phyloP scores from a whole-genome alignment of 2,113 vertebrate genomes.

The Sterrhoptilus dennistouni region DNA sequence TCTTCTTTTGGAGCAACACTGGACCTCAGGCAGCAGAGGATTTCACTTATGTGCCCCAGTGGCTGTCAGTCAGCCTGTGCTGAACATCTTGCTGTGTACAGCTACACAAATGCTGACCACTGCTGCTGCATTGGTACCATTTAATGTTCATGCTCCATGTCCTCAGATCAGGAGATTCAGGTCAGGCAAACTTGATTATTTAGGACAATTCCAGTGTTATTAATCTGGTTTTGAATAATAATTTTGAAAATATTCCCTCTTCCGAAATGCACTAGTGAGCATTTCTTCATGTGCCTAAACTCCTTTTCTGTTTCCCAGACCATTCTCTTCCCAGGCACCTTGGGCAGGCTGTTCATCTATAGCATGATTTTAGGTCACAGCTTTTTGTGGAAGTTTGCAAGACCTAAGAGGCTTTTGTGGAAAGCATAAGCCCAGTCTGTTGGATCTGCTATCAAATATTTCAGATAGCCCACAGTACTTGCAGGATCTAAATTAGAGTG shows the following conservation, averaged over 20 bases:
- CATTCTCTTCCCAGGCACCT: not conserved
- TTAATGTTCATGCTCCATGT: fast-evolving
- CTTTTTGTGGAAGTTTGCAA: not conserved
- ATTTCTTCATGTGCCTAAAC: not conserved
- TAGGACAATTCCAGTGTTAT: not conserved
- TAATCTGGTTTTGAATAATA: not conserved
- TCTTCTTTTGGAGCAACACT: not conserved
- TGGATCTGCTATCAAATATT: not conserved
- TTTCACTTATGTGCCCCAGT: not conserved
- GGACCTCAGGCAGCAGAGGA: not conserved
- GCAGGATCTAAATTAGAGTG: conserved; percentile 75
- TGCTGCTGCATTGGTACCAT: not conserved
- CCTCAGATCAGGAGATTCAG: not conserved
- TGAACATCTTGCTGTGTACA: not conserved
- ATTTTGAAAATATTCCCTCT: not conserved
- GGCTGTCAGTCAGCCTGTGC: not conserved
- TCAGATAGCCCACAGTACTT: not conserved
- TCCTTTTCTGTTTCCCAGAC: not conserved
- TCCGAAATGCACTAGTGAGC: not conserved
- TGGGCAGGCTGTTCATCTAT: not conserved
- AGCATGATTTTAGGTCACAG: not conserved
- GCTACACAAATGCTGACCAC: not conserved
- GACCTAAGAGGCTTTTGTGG: not conserved
- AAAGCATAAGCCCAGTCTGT: not conserved
- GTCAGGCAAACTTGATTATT: not conserved